Evolutionary conservation across 2,888 invertebrate genomes (phyloP), one percentile per base, ranked within the genome.

Genomic region (Rhabditoides inermis): DNA sequence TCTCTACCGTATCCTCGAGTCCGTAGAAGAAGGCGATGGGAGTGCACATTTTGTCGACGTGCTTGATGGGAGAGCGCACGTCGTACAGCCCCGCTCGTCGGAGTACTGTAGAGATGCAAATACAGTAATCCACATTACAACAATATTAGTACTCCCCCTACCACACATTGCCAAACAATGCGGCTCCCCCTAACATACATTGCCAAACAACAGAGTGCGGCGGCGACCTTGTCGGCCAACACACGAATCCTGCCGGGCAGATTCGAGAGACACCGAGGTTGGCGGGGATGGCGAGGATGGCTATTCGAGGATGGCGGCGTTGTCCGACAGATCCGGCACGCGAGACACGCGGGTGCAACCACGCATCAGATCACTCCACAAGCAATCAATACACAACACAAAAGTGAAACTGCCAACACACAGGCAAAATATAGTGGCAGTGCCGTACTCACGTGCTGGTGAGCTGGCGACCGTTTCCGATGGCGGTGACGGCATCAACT

Each of bases 31-130:
- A n/a, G n/a, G n/a, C 98, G 0, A 94, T 98, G 0, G 94, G 92
- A 3, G 98, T 98, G 79, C 99, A 99, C 98, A 99, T 99, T 71
- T 95, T 95, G 2, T 95, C 94, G 78, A 99, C 94, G 42, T 99
- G 82, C 0, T 89, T 64, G 51, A 74, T 74, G 23, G 67, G 58
- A 1, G 62, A 54, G 51, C 65, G 68, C 6, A 61, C 55, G 32
- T 49, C 42, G 18, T 41, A 18, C 2, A 61, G 51, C 18, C 64
- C 61, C 26, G 57, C 57, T 20, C 59, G 56, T n/a, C n/a, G n/a
- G n/a, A n/a, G n/a, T n/a, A n/a, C n/a, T n/a, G n/a, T n/a, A n/a
- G n/a, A n/a, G n/a, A n/a, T n/a, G n/a, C n/a, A n/a, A n/a, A n/a
- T n/a, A n/a, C n/a, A n/a, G n/a, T n/a, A n/a, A n/a, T n/a, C n/a